These are phyloP conservation scores for Brienomyrus longianalis DNA, from an alignment of 2,113 vertebrate species.

Conservation along the genomic window DNA sequence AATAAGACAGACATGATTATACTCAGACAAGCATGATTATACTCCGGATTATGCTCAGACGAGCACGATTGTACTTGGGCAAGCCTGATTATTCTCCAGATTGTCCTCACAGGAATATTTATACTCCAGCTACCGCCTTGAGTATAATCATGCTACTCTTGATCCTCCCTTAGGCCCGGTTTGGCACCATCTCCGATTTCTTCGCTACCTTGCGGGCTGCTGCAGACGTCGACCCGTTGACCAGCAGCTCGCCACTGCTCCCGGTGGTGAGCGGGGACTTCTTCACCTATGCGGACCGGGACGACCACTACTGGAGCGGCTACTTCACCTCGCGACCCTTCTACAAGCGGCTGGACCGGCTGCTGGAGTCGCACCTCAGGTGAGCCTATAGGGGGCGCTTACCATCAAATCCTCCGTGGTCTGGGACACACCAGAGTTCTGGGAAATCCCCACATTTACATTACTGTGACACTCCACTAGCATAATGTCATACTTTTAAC, in stretches of 20 bases:
- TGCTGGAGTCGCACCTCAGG: conserved; percentile 77
- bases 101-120: background rate
- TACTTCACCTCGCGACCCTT: conserved; percentile 91
- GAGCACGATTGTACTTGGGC: too few species aligned
- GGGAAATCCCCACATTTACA: background rate
- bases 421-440: background rate
- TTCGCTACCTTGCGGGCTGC: conserved; percentile 69
- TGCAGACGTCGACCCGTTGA: conserved; percentile 39
- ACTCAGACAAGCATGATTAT: background rate
- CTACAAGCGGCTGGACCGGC: conserved; percentile 78
- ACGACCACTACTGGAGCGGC: conserved; percentile 92
- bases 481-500: background rate
- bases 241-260: conserved; percentile 45
- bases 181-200: conserved; percentile 86
- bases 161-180: conserved; percentile 67
- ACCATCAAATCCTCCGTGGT: background rate
- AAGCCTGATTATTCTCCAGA: background rate
- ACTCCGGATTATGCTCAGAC: background rate
- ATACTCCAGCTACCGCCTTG: background rate
- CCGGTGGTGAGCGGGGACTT: conserved; percentile 83
- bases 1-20: background rate
- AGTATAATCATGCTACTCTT: background rate
- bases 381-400: conserved; percentile 32
- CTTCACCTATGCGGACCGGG: conserved; percentile 89
- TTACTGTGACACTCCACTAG: background rate